Conservation (phyloP, 2,888 invertebrate genomes). For the Villa cingulata region DNA sequence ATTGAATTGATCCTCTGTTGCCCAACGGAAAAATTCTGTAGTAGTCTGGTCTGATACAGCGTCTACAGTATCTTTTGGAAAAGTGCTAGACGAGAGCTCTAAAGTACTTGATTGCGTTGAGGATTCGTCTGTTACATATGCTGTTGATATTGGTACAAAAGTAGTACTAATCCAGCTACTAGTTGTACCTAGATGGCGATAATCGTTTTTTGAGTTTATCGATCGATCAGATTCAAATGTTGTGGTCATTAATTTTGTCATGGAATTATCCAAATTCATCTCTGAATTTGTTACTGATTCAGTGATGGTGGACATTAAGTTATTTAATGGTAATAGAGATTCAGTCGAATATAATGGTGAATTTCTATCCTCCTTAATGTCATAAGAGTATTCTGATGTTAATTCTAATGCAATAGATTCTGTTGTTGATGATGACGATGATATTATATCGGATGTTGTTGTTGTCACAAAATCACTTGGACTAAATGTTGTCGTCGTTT, state of each 20-base stretch:
- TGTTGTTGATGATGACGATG: too few species aligned
- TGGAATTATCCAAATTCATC: too few species aligned
- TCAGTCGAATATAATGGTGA: not conserved
- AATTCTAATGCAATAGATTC: too few species aligned
- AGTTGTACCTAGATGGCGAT: too few species aligned
- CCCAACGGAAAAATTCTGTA: slow-evolving; percentile 5
- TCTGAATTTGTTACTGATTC: too few species aligned
- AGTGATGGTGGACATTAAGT: too few species aligned
- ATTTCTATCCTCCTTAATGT: not conserved
- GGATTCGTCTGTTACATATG: not conserved
- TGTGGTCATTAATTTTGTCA: not conserved
- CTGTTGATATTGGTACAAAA: not conserved
- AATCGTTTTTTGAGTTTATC: too few species aligned
- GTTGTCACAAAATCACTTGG: too few species aligned
- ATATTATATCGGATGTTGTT: not conserved
- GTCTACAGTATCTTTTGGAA: not conserved
- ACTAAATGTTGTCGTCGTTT: slow-evolving; percentile 11
- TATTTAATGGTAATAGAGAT: not conserved
- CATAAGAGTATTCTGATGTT: too few species aligned
- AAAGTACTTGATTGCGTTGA: not conserved
- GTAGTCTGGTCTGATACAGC: not conserved
- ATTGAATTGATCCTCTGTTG: slow-evolving; percentile 1
- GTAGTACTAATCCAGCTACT: too few species aligned
- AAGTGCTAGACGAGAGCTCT: too few species aligned
- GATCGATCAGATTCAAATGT: slow-evolving; percentile 6